Conservation (phyloP, 2,888 invertebrate species). For the Dicyrtomina minuta region DNA sequence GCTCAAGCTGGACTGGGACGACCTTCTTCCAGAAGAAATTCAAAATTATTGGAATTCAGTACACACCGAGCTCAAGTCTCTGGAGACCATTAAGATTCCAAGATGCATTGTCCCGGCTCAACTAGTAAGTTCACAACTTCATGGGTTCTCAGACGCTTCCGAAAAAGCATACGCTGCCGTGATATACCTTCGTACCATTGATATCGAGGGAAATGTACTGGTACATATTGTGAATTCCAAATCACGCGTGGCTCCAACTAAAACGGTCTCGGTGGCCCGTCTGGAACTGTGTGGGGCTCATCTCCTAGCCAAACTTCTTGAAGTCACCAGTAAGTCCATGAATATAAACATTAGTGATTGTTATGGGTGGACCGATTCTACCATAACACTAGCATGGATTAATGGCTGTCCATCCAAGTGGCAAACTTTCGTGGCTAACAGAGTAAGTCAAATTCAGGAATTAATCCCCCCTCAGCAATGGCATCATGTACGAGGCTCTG, state of each 20-base stretch:
- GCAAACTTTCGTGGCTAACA: no score
- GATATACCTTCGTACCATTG: conserved; percentile 16
- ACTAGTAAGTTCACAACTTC: neutral
- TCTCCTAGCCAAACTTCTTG: conserved; percentile 44
- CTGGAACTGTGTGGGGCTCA: conserved; percentile 53
- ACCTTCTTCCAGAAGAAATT: neutral
- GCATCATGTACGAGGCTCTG: no score
- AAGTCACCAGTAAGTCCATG: conserved; percentile 29
- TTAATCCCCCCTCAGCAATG: no score
- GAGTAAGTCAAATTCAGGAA: no score
- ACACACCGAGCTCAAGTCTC: neutral
- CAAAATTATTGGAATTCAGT: neutral
- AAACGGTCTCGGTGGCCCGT: conserved; percentile 50
- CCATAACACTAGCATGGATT: no score
- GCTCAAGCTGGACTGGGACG: neutral
- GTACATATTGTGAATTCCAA: conserved; percentile 44
- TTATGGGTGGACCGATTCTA: no score
- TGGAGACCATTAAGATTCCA: conserved; percentile 8
- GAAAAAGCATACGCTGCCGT: conserved; percentile 24
- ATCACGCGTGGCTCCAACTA: conserved; percentile 50
- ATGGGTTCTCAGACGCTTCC: conserved; percentile 31
- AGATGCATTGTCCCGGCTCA: neutral
- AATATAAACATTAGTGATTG: no score
- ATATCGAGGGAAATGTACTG: conserved; percentile 13
- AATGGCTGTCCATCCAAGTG: no score